phyloP scores from a whole-genome alignment of 1,140 invertebrate genomes.

The Chelonus insularis region DNA sequence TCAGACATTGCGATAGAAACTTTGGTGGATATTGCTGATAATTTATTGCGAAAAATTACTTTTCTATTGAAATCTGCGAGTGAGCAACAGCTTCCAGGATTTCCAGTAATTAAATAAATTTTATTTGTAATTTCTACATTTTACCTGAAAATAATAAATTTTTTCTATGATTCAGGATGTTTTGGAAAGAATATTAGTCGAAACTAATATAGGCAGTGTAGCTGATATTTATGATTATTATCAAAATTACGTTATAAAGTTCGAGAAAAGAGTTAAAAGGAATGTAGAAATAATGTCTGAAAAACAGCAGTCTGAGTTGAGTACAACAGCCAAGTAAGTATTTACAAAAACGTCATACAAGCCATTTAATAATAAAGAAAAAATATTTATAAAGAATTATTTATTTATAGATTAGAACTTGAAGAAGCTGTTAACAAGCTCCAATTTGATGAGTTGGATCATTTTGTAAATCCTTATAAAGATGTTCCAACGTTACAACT shows the following conservation, averaged over 20 bases:
- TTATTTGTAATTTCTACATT: slow-evolving; percentile 9
- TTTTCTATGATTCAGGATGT: slow-evolving; percentile 53
- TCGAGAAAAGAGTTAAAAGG: slow-evolving; percentile 56
- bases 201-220: slow-evolving; percentile 62
- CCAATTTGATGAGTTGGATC: slow-evolving; percentile 54
- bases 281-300: slow-evolving; percentile 56
- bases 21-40: slow-evolving; percentile 60
- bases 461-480: slow-evolving; percentile 52
- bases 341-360: no score
- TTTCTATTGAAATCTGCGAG: slow-evolving; percentile 59
- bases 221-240: slow-evolving; percentile 61
- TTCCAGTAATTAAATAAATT: slow-evolving; percentile 56
- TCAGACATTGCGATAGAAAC: slow-evolving; percentile 62
- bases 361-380: no score
- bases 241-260: slow-evolving; percentile 59
- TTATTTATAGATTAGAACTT: slow-evolving; percentile 47
- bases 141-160: no score
- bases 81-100: slow-evolving; percentile 60
- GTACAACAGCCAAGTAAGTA: slow-evolving; percentile 46
- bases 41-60: slow-evolving; percentile 62
- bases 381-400: no score
- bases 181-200: slow-evolving; percentile 63
- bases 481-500: slow-evolving; percentile 57
- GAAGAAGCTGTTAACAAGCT: slow-evolving; percentile 52
- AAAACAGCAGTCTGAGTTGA: slow-evolving; percentile 58